Evolutionary conservation across 2,888 invertebrate species (phyloP).

Genomic region (Cataglyphis rosenhaueri): DNA sequence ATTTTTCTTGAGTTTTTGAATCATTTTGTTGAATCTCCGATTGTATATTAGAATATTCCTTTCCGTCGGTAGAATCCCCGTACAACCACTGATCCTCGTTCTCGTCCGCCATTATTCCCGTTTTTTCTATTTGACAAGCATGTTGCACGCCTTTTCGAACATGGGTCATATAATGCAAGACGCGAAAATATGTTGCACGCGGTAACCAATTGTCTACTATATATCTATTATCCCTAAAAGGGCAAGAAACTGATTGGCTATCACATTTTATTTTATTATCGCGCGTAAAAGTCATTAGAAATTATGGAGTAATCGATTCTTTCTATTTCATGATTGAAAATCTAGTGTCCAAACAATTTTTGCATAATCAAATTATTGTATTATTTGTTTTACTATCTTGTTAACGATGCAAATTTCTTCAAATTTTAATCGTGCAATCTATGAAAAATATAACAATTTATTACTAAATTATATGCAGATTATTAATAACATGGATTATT

Average conservation of each 20-base stretch:
- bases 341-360: background rate
- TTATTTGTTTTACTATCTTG: too few species aligned
- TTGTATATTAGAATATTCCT: conserved; percentile 80
- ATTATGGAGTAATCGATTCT: too few species aligned
- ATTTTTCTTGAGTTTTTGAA: conserved; percentile 75
- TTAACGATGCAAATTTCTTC: background rate
- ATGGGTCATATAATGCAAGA: background rate
- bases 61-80: conserved; percentile 89
- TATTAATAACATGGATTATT: background rate
- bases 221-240: background rate
- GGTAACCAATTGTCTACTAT: background rate
- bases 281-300: too few species aligned
- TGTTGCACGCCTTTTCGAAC: background rate
- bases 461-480: background rate
- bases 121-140: background rate
- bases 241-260: background rate
- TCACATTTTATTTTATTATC: background rate
- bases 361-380: background rate
- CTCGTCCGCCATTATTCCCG: conserved; percentile 88
- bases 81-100: conserved; percentile 96
- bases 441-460: background rate
- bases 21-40: conserved; percentile 81
- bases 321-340: background rate
- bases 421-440: background rate
- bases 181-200: too few species aligned